Base-by-base conservation (phyloP, 2,888 invertebrate species). In the Alviniconcha strummeri region DNA sequence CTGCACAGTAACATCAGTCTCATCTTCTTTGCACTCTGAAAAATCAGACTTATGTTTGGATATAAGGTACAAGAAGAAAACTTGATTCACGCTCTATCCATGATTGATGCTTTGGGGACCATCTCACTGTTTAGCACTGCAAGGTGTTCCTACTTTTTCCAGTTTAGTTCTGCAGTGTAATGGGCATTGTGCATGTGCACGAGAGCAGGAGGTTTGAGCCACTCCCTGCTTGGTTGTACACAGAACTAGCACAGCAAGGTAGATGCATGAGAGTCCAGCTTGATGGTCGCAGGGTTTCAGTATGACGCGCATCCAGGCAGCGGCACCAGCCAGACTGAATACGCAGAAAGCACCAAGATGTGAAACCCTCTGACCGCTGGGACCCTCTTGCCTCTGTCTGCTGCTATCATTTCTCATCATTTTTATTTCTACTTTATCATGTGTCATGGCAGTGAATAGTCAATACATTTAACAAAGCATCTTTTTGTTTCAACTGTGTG, bases 121-220 rank as follows among this genome's bases (percentile, higher is more conserved):
- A 69, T 69, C 69, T 4, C 60, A 60, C 60, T 60, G 9, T 60
- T 60, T 60, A 17, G n/a, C 17, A 15, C 9, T 5, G 69, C 13
- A n/a, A 69, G 6, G n/a, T n/a, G 17, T 1, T 13, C n/a, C 64
- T 15, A 13, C 64, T 64, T 15, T 64, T 15, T 64, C 64, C 9
- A 64, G 36, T 36, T 15, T 69, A 17, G 69, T 69, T 69, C 69
- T 69, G 69, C 17, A 17, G 69, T 13, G 69, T 69, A 36, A n/a
- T 55, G 77, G 60, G 15, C 77, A 77, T 52, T 55, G 60, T 74
- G 55, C 74, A 19, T 67, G 69, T 60, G 55, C 74, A 19, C 64
- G 69, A 36, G 13, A 15, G 81, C 75, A 64, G 75, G n/a, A 75
- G 57, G 81, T 36, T 56, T 81, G 81, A 81, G 81, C 81, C 19